These are phyloP conservation scores for Phortica variegata DNA, from an alignment of 1,140 invertebrate genomes.

Conservation along the genomic window DNA sequence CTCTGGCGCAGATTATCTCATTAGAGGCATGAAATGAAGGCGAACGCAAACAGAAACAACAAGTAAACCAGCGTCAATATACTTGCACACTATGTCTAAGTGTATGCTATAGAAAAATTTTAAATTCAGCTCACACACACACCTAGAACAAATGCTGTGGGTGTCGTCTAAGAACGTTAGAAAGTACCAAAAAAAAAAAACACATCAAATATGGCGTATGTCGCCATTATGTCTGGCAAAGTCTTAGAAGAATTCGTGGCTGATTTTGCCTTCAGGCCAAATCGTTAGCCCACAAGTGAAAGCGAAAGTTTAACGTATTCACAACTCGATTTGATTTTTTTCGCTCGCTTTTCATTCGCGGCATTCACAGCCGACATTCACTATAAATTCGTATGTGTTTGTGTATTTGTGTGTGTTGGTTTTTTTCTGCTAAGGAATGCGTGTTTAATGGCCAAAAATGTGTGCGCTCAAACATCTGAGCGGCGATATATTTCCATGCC, in stretches of 20 bases:
- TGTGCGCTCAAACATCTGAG: conserved; percentile 16
- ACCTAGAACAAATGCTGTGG: neutral
- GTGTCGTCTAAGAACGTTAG: too few relatives aligned
- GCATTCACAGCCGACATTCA: too few relatives aligned
- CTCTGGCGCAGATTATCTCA: conserved; percentile 49
- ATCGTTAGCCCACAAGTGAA: conserved; percentile 20
- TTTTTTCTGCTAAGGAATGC: conserved; percentile 50
- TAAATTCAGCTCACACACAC: conserved; percentile 42
- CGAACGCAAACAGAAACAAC: too few relatives aligned
- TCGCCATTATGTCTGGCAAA: conserved; percentile 13
- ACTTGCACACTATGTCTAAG: conserved; percentile 16
- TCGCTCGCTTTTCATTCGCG: conserved; percentile 24
- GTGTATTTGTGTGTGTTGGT: conserved; percentile 23
- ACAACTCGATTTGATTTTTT: conserved; percentile 20
- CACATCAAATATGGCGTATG: conserved; percentile 18
- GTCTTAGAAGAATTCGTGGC: conserved; percentile 2
- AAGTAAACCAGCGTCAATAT: too few relatives aligned
- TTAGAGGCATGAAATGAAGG: conserved; percentile 27
- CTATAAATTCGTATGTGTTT: too few relatives aligned
- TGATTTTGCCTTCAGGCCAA: conserved; percentile 22
- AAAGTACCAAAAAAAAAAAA: conserved; percentile 22
- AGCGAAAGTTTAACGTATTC: conserved; percentile 18
- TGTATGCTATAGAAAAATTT: conserved; percentile 21
- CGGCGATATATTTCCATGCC: too few relatives aligned
- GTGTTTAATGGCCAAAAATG: conserved; percentile 52